phyloP scores from a whole-genome alignment of 2,888 invertebrate genomes.

The Orthosia gothica region DNA sequence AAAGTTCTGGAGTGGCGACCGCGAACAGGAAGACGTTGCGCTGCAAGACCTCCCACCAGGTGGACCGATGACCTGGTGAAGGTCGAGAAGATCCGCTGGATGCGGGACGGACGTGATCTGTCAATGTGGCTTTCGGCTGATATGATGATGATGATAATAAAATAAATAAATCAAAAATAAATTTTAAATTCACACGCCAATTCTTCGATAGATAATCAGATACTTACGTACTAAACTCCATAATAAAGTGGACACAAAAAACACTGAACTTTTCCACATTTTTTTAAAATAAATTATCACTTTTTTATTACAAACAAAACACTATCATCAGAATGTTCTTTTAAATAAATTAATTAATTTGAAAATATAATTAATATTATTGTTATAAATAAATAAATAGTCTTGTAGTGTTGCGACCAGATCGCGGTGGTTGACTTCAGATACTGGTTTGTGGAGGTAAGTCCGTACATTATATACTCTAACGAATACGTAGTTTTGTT shows the following conservation, averaged over 20 bases:
- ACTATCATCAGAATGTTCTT: slow-evolving; percentile 35
- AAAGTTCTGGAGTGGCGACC: no score
- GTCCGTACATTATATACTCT: slow-evolving; percentile 81
- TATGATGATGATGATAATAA: no score
- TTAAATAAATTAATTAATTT: slow-evolving; percentile 22
- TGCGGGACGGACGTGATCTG: no score
- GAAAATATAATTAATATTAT: slow-evolving; percentile 41
- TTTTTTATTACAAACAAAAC: slow-evolving; percentile 50
- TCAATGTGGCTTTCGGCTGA: no score
- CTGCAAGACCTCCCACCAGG: no score
- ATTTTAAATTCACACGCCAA: slow-evolving; percentile 28
- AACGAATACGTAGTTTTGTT: slow-evolving; percentile 79
- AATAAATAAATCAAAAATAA: not conserved
- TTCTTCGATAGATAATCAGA: slow-evolving; percentile 25
- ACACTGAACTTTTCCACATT: slow-evolving; percentile 75
- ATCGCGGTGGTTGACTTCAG: slow-evolving; percentile 72
- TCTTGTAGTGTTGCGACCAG: slow-evolving; percentile 56
- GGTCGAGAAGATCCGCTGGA: no score
- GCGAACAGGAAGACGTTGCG: no score
- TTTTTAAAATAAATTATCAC: slow-evolving; percentile 57
- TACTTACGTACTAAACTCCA: slow-evolving; percentile 79
- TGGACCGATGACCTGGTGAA: no score
- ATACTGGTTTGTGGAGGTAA: slow-evolving; percentile 88
- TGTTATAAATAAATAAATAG: slow-evolving; percentile 19
- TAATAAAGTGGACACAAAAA: slow-evolving; percentile 74